A percentile compares a stretch with the other conserved stretches of the same genome.
Conservation (phyloP, 2,797 vertebrate species). For the Astyanax mexicanus region DNA sequence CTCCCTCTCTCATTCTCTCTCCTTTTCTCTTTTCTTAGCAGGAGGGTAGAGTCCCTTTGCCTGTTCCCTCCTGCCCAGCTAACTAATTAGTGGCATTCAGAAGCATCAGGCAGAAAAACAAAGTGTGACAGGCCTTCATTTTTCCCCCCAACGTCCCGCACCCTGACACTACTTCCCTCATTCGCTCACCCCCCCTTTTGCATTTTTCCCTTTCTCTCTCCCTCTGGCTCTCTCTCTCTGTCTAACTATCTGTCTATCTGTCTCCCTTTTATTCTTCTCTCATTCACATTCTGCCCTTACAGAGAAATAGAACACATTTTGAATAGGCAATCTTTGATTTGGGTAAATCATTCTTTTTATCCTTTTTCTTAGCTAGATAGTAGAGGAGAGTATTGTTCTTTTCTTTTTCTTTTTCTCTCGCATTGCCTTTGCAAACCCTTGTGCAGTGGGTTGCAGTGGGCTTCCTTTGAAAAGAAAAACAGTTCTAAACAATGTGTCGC, state of each 20-base stretch:
- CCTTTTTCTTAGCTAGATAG: too few species aligned
- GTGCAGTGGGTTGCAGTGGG: not conserved
- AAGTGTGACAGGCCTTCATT: slow-evolving; percentile 82
- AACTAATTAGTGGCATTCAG: slow-evolving; percentile 87
- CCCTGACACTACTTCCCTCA: slow-evolving; percentile 65
- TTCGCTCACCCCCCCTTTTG: not conserved
- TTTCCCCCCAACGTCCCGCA: slow-evolving; percentile 68
- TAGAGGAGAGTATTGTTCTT: not conserved
- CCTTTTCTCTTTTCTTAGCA: slow-evolving; percentile 62
- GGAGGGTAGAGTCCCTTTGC: slow-evolving; percentile 63
- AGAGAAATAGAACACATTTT: not conserved
- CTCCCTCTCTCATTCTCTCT: not conserved
- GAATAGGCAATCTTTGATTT: not conserved
- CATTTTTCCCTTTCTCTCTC: slow-evolving; percentile 1
- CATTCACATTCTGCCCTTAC: not conserved
- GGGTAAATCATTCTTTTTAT: not conserved
- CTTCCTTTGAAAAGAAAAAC: not conserved
- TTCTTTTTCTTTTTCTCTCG: not conserved
- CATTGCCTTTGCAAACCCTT: not conserved
- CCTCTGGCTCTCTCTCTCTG: not conserved
- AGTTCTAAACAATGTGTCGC: not conserved
- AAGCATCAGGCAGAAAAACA: slow-evolving; percentile 87
- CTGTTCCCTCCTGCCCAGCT: slow-evolving; percentile 63
- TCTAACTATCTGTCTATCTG: not conserved
- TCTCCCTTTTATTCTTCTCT: not conserved